Conservation (phyloP, 2,797 vertebrate genomes). For the Chlorospingus flavigularis region DNA sequence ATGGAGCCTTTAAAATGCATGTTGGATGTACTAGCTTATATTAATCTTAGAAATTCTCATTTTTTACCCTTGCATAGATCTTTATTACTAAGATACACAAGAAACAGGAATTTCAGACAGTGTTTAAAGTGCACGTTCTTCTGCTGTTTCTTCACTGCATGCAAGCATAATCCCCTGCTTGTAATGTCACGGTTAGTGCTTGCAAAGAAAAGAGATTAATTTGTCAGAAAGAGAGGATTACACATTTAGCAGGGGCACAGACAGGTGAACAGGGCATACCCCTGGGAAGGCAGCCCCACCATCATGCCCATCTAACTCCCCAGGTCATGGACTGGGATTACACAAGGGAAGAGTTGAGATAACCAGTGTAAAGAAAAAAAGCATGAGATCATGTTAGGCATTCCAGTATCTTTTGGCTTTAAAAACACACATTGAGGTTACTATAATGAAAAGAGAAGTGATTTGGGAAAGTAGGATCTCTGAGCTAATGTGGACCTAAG, state of each 20-base stretch:
- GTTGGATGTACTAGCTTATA: not conserved
- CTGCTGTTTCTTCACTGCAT: not conserved
- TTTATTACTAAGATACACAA: not conserved
- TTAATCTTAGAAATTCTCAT: not conserved
- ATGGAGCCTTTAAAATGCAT: not conserved
- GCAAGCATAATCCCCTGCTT: constrained; percentile 27
- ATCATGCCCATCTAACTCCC: not conserved
- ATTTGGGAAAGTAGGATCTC: not conserved
- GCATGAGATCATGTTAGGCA: not conserved
- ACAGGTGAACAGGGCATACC: not conserved
- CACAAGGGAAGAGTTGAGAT: not conserved
- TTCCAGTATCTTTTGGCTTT: not conserved
- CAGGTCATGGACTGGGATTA: not conserved
- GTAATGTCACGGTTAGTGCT: not conserved
- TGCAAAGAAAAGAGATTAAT: not conserved
- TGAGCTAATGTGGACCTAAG: not conserved
- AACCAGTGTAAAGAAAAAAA: not conserved
- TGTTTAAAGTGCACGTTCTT: not conserved
- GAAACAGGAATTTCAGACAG: not conserved
- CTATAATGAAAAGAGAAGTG: not conserved
- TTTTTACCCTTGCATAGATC: not conserved
- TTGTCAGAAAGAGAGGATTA: constrained; percentile 53
- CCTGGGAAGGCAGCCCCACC: not conserved
- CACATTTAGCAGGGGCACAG: not conserved
- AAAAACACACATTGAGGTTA: not conserved